These are phyloP conservation scores for Drosophila nr. perissopoda DNA, from an alignment of 2,888 invertebrate species.

Conservation along the genomic window DNA sequence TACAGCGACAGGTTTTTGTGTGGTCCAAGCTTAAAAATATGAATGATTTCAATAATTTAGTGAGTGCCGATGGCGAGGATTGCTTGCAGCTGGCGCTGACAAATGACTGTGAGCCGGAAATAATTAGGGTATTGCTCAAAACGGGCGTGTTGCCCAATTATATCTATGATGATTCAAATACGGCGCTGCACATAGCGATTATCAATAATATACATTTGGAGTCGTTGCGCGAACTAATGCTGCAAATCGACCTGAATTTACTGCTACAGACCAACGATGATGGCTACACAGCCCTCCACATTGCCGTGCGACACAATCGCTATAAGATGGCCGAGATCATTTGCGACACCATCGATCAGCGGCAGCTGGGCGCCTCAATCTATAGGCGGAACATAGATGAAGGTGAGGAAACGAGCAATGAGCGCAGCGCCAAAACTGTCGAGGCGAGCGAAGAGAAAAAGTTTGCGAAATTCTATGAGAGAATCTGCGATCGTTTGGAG, in stretches of 20 bases:
- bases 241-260: constrained; percentile 69
- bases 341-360: constrained; percentile 74
- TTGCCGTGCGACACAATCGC: constrained; percentile 78
- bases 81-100: constrained; percentile 77
- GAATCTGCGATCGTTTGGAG: constrained; percentile 58
- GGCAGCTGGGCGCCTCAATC: constrained; percentile 48
- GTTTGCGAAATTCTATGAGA: constrained; percentile 69
- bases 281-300: constrained; percentile 81
- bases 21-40: constrained; percentile 52
- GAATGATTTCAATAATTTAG: constrained; percentile 63
- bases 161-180: constrained; percentile 79
- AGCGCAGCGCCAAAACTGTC: constrained; percentile 4
- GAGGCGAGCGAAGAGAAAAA: constrained; percentile 34
- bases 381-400: constrained; percentile 48
- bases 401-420: background rate
- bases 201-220: constrained; percentile 68
- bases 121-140: constrained; percentile 67
- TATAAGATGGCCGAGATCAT: constrained; percentile 77
- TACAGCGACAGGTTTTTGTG: constrained; percentile 69
- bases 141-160: constrained; percentile 65
- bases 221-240: constrained; percentile 70
- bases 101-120: constrained; percentile 65
- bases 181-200: constrained; percentile 81
- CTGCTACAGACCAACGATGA: constrained; percentile 78
- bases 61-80: constrained; percentile 75